phyloP scores from a whole-genome alignment of 2,888 invertebrate genomes.

The Mesochorus sp. region DNA sequence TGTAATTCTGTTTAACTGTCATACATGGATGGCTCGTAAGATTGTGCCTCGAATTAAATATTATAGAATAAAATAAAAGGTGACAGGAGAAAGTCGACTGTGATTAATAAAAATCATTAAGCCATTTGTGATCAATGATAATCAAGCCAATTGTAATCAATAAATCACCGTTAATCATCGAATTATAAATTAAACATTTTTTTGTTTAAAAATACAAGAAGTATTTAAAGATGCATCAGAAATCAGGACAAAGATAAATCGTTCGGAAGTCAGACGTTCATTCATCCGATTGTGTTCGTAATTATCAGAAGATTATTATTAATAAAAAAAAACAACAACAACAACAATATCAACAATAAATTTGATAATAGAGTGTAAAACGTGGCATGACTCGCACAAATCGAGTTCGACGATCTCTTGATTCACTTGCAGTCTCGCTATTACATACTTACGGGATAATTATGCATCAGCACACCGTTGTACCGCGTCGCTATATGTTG shows the following conservation, averaged over 20 bases:
- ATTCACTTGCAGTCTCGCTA: conserved; percentile 45
- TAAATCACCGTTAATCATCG: too few relatives aligned
- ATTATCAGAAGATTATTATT: background rate
- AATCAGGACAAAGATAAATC: conserved; percentile 1
- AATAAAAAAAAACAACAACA: background rate
- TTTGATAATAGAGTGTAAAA: conserved; percentile 20
- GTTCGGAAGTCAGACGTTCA: background rate
- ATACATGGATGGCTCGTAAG: background rate
- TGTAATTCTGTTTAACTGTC: conserved; percentile 6
- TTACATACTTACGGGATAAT: conserved; percentile 53
- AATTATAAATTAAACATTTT: background rate
- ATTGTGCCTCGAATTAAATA: background rate
- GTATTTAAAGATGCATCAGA: background rate
- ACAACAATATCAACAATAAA: background rate
- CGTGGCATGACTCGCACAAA: conserved; percentile 55
- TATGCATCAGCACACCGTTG: conserved; percentile 43
- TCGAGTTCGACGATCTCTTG: conserved; percentile 68
- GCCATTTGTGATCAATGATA: background rate
- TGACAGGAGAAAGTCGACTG: background rate
- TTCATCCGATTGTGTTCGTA: background rate
- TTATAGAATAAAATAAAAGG: background rate
- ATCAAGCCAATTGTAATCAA: too few relatives aligned
- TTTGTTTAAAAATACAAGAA: background rate
- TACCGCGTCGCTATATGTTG: conserved; percentile 59
- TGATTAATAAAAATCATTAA: background rate